These are phyloP conservation scores for Brenthis hecate DNA, from an alignment of 2,888 invertebrate genomes.

Conservation along the genomic window DNA sequence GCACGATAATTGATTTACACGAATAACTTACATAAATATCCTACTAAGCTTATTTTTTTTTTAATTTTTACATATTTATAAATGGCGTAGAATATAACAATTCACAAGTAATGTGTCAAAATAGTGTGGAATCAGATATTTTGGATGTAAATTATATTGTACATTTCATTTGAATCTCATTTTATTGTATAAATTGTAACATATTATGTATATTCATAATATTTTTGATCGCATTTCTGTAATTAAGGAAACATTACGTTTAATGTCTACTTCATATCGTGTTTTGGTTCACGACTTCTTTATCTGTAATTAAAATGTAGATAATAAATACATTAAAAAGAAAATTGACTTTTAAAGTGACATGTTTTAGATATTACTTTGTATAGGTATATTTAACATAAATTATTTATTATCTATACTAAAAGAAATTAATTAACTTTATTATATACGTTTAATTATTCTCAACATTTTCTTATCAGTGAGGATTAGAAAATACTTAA, in stretches of 20 bases:
- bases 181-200: constrained; percentile 34
- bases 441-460: neutral
- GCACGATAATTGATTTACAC: constrained; percentile 25
- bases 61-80: constrained; percentile 5
- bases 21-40: constrained; percentile 13
- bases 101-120: no score
- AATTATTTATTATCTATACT: no score
- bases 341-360: constrained; percentile 7
- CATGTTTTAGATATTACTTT: neutral
- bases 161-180: neutral
- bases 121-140: no score
- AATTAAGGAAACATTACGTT: constrained; percentile 34
- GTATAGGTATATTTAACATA: neutral
- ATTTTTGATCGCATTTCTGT: constrained; percentile 36
- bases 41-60: constrained; percentile 17
- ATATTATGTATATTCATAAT: constrained; percentile 15
- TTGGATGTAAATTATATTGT: neutral
- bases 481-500: no score
- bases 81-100: no score
- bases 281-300: constrained; percentile 29
- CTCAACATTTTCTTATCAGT: neutral
- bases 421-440: neutral
- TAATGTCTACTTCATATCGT: constrained; percentile 16
- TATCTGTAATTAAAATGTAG: constrained; percentile 21
- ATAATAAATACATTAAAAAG: neutral